Base-by-base conservation (phyloP, 1,140 invertebrate species). In the Acyrthosiphon pisum region DNA sequence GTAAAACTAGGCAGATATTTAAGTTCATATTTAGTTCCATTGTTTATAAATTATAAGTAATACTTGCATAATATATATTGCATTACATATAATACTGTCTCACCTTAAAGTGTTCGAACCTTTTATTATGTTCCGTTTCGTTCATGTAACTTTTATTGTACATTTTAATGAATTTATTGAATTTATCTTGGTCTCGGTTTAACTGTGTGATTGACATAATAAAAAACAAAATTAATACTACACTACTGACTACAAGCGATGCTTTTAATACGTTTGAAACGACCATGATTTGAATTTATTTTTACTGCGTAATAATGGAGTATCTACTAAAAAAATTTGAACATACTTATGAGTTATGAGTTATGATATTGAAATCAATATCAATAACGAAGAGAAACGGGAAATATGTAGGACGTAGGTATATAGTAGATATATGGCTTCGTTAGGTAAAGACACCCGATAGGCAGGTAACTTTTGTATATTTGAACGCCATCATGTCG, bases 61-160 rank as follows among this genome's bases (percentile, higher is more conserved):
- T 37, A 37, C 22, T 83, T 37, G 7, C 2, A 83, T 22, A 37
- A 37, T 37, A 20, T 37, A 41, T 41, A 41, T n/a, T n/a, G n/a
- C 41, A 41, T 41, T 2, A 81, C 1, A 23, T 23, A 83, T 83
- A 37, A 83, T 83, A 37, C 20, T 30, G 23, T 41, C 90, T 83
- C 14, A 93, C 91, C 91, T 93, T 83, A 56, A 93, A 93, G 11
- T 48, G 44, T 86, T 93, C 56, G 23, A 93, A 93, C 26, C 91
- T 93, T 1, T 60, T 9, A 30, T 26, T 44, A 11, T 83, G 91
- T 84, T 93, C 91, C 50, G 91, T 86, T 1, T 22, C 81, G 35
- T 93, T 93, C 14, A 6, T 23, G 81, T 93, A 93, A 86, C 81
- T 93, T 37, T 93, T 93, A 84, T 93, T 93, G 9, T 56, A 93